Evolutionary conservation across 2,797 vertebrate genomes (phyloP), one percentile per base, ranked within the genome.

Genomic region (Gephyroberyx darwinii): DNA sequence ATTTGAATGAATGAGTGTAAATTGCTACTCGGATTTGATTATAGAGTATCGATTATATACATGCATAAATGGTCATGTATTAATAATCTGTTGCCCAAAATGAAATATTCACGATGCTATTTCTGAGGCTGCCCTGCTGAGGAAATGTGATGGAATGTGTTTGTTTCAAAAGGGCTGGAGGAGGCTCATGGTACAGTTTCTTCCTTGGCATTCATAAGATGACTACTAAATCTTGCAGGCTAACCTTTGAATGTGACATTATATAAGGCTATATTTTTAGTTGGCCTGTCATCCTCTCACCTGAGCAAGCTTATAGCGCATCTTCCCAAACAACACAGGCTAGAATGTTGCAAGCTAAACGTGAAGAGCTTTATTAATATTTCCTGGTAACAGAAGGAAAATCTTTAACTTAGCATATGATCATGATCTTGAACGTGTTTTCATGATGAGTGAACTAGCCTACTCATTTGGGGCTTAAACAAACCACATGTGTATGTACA

Each of bases 111-210:
- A 54, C 30, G 53, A 54, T 45, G 20, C 31, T 33, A 22, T 52
- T 74, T 62, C n/a, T 22, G 1, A 31, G 39, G 70, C 65, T 60
- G 66, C 47, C 10, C 59, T 48, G 43, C 41, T 39, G 72, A 17
- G 33, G 14, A 59, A 75, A 86, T 80, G 82, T 90, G 81, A 75
- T 71, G 89, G 86, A 84, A 84, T 89, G 78, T 74, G 72, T 80
- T 82, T 62, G 54, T 67, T 65, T 47, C 19, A 51, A 17, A 61
- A 45, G 57, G 65, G 68, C 68, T 63, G 71, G 68, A 62, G 77
- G 10, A 54, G 47, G 51, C 61, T 71, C 73, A 65, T 31, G 57
- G 22, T 66, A 74, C 84, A 37, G 45, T 72, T 72, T 9, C 54
- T 56, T 50, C 47, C 16, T 65, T 69, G 13, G 22, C 61, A 55